phyloP scores from a whole-genome alignment of 2,888 invertebrate species.

The Lagria hirta region DNA sequence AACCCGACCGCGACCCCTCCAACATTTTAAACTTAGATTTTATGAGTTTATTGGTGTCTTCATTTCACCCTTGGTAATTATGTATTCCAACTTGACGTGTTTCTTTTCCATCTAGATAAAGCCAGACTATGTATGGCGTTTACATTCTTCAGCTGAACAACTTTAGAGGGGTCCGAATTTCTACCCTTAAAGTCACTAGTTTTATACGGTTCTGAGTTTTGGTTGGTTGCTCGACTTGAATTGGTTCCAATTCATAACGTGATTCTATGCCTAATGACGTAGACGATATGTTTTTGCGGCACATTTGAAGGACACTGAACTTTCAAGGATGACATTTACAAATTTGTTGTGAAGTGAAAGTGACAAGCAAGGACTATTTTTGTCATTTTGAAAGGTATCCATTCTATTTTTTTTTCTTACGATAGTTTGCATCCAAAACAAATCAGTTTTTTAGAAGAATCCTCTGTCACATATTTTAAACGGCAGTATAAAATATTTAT shows the following conservation, averaged over 20 bases:
- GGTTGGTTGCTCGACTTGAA: slow-evolving; percentile 47
- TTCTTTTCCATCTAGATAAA: slow-evolving; percentile 25
- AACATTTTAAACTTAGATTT: slow-evolving; percentile 37
- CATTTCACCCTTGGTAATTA: slow-evolving; percentile 36
- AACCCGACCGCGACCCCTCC: slow-evolving; percentile 8
- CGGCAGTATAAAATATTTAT: no score
- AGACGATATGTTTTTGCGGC: slow-evolving; percentile 38
- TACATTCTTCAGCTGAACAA: slow-evolving; percentile 30
- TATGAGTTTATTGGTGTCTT: slow-evolving; percentile 46
- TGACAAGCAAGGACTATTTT: slow-evolving; percentile 29
- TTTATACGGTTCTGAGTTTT: slow-evolving; percentile 42
- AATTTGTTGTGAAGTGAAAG: slow-evolving; percentile 34
- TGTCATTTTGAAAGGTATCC: no score
- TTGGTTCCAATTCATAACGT: slow-evolving; percentile 43
- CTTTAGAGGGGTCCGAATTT: slow-evolving; percentile 35
- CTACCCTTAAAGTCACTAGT: slow-evolving; percentile 39
- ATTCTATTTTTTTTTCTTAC: no score
- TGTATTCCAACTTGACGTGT: slow-evolving; percentile 19
- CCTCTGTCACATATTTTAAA: no score
- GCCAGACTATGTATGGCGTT: slow-evolving; percentile 27
- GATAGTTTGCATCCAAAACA: no score
- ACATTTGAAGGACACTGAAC: slow-evolving; percentile 41
- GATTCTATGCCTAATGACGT: slow-evolving; percentile 40
- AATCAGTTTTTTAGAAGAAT: no score
- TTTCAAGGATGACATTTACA: slow-evolving; percentile 27